Evolutionary conservation across 2,113 vertebrate genomes (phyloP).

Genomic region (Aspiorhynchus laticeps): DNA sequence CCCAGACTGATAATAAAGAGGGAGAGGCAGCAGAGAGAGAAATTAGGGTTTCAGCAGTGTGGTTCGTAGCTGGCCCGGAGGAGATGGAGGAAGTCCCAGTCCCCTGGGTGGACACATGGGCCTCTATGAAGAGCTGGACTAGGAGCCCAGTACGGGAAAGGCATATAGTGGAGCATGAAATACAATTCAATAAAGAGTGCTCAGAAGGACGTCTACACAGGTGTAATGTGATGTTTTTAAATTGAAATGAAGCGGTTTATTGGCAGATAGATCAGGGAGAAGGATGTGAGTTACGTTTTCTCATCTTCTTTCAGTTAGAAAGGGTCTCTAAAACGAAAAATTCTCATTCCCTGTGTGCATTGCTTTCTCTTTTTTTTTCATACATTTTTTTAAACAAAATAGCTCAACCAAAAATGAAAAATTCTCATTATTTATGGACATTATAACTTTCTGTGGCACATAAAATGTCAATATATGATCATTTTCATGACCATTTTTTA

Average conservation of each 20-base stretch:
- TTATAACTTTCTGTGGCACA: background rate
- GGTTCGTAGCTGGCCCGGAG: slow-evolving; percentile 74
- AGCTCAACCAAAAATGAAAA: background rate
- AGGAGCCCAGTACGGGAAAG: slow-evolving; percentile 53
- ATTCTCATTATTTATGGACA: background rate
- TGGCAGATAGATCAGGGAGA: slow-evolving; percentile 57
- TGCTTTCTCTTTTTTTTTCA: background rate
- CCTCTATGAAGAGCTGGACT: slow-evolving; percentile 57
- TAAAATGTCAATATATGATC: background rate
- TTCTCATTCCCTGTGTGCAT: background rate
- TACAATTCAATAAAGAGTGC: slow-evolving; percentile 52
- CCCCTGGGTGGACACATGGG: slow-evolving; percentile 60
- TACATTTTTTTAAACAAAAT: background rate
- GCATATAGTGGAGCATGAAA: slow-evolving; percentile 66
- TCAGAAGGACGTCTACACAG: background rate
- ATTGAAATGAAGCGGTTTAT: slow-evolving; percentile 24
- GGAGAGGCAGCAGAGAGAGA: slow-evolving; percentile 73
- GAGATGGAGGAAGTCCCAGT: slow-evolving; percentile 67
- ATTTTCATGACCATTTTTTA: background rate
- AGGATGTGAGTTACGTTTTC: slow-evolving; percentile 33
- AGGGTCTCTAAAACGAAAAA: background rate
- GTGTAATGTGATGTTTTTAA: slow-evolving; percentile 23
- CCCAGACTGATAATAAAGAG: slow-evolving; percentile 71
- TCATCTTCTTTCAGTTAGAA: background rate
- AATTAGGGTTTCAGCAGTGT: slow-evolving; percentile 72